Base-by-base conservation (phyloP, 2,888 invertebrate genomes). In the Hartigia nigra region DNA sequence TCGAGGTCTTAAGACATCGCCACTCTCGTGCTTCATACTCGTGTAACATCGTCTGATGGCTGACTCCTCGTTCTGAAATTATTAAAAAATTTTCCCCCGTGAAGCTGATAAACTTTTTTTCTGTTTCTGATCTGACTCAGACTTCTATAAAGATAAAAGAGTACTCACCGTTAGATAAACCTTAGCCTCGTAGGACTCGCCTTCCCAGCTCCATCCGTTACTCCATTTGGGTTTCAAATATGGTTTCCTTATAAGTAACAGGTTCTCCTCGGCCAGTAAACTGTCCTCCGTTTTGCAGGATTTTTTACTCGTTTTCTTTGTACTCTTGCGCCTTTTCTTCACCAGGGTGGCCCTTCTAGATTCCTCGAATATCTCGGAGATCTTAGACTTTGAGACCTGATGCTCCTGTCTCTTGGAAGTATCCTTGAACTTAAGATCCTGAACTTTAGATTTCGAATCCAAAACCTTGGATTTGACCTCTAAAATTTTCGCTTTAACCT, bases 141-240 rank as follows among this genome's bases (percentile, higher is more conserved):
- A 23, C 23, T 9, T 5, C 55, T 23, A 55, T 23, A 23, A 55
- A 55, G 55, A 55, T 55, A 55, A 55, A 55, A 55, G 55, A 55
- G 23, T 55, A 23, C 95, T 95, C 92, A 98, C 98, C 92, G 96
- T 97, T 88, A 97, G 93, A 92, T 96, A 97, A 87, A 98, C 96
- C 93, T 96, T 96, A 83, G 96, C 95, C 88, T 97, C 94, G 90
- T 95, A 96, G 55, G 96, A 93, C 84, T 96, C 95, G 75, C 98
- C 98, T 89, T 96, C 96, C 97, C 97, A 98, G 82, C 94, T 94
- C 98, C 98, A 98, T 37, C 98, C 98, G 90, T 98, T 98, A 89
- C 96, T 97, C 97, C 97, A 97, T 86, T 94, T 94, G 70, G 95
- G 95, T 85, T 93, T 92, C 80, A 92, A 90, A 80, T 92, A 92